Evolutionary conservation across 64 coral and sea anemone genomes (phyloP).

Genomic region (Platygyra sinensis): DNA sequence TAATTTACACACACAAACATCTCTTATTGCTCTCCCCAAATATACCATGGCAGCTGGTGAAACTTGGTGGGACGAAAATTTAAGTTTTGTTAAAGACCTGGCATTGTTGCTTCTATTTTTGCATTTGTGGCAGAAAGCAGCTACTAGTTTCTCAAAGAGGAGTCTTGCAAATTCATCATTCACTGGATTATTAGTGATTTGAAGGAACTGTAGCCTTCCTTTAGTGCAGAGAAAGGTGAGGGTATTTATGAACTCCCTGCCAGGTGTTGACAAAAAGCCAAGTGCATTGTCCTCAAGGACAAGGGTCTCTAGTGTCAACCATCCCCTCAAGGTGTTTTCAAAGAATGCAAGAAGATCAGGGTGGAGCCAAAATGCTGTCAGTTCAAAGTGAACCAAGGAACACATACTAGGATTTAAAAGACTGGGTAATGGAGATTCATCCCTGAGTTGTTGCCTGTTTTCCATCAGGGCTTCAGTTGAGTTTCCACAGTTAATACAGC

Average conservation of each 20-base stretch:
- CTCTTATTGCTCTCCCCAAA: conserved; percentile 29
- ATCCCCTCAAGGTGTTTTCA: conserved; percentile 8
- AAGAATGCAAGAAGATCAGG: conserved; percentile 31
- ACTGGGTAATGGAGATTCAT: neutral
- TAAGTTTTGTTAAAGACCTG: conserved; percentile 23
- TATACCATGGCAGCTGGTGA: neutral
- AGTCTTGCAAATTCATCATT: conserved; percentile 23
- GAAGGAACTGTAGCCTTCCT: conserved; percentile 32
- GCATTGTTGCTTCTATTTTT: neutral
- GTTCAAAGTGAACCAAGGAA: conserved; percentile 55
- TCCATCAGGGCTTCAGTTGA: neutral
- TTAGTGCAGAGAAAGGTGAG: conserved; percentile 39
- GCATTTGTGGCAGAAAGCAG: conserved; percentile 32
- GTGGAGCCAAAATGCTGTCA: conserved; percentile 45
- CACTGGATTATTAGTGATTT: conserved; percentile 50
- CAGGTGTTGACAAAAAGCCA: conserved; percentile 8
- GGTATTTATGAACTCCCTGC: conserved; percentile 27
- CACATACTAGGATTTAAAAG: neutral
- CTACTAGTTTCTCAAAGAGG: conserved; percentile 44
- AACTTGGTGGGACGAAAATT: conserved; percentile 44
- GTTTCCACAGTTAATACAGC: neutral
- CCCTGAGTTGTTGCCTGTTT: neutral
- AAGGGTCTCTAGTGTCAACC: conserved; percentile 37
- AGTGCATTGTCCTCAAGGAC: conserved; percentile 54
- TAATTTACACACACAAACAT: conserved; percentile 41